Evolutionary conservation across 2,797 vertebrate genomes (phyloP).

Genomic region (Myotis pilosus): DNA sequence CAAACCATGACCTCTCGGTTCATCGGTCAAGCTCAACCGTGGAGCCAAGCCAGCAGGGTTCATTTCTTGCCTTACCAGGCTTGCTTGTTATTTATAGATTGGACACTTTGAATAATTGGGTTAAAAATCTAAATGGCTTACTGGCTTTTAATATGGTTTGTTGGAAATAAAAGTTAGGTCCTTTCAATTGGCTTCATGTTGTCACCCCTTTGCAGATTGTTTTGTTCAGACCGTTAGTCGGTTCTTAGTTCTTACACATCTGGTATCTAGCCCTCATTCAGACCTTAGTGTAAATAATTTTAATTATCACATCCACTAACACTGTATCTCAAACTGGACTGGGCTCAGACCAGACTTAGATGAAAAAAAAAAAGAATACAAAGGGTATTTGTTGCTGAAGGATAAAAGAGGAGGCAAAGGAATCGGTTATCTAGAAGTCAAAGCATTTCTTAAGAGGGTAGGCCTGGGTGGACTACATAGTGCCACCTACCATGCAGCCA

Average conservation of each 20-base stretch:
- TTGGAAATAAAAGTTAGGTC: conserved; percentile 11
- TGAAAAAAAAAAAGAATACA: background rate
- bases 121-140: conserved; percentile 30
- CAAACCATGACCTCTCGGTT: too few species aligned
- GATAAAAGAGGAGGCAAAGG: background rate
- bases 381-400: background rate
- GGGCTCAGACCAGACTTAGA: background rate
- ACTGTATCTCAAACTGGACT: background rate
- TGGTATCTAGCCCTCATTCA: background rate
- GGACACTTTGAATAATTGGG: background rate
- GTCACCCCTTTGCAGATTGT: background rate
- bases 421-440: background rate
- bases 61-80: background rate
- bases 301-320: background rate
- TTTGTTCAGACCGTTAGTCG: background rate
- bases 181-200: background rate
- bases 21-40: too few species aligned
- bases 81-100: conserved; percentile 21
- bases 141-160: background rate
- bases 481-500: background rate
- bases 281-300: conserved; percentile 22
- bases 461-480: background rate
- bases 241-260: conserved; percentile 23
- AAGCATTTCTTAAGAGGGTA: background rate
- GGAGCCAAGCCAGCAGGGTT: too few species aligned